Percentiles rank a stretch among this genome's conserved stretches.
Conservation (phyloP, 1,140 invertebrate species). For the Odontomachus brunneus region DNA sequence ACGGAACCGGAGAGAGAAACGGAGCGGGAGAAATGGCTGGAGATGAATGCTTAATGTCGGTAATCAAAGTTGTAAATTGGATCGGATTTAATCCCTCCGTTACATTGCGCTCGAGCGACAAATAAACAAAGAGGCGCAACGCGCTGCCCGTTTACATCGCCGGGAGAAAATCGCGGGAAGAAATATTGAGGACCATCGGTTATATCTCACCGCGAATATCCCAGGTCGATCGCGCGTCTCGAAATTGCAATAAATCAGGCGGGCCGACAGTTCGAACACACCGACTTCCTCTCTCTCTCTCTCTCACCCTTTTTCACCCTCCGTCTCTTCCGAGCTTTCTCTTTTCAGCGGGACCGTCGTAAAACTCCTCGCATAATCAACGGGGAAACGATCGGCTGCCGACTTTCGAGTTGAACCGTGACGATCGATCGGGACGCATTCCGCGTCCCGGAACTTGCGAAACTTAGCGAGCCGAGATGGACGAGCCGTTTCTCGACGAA, state of each 20-base stretch:
- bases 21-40: slow-evolving; percentile 26
- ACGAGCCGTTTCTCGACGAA: slow-evolving; percentile 32
- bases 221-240: too few relatives aligned
- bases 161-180: too few relatives aligned
- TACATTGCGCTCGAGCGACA: too few relatives aligned
- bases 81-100: slow-evolving; percentile 33
- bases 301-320: not conserved
- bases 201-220: too few relatives aligned
- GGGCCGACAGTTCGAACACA: too few relatives aligned
- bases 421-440: slow-evolving; percentile 56
- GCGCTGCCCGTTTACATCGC: too few relatives aligned
- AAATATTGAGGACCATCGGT: too few relatives aligned
- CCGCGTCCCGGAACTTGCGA: slow-evolving; percentile 42
- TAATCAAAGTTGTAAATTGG: slow-evolving; percentile 57
- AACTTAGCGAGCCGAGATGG: slow-evolving; percentile 55
- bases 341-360: not conserved
- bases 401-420: slow-evolving; percentile 48
- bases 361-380: slow-evolving; percentile 56
- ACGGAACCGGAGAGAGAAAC: not conserved
- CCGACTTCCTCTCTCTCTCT: not conserved
- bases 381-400: not conserved
- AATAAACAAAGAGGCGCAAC: too few relatives aligned
- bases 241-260: too few relatives aligned
- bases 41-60: slow-evolving; percentile 46
- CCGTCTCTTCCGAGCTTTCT: not conserved